These are phyloP conservation scores for Spheniscus mendiculus DNA, from an alignment of 2,113 vertebrate species.

Conservation along the genomic window DNA sequence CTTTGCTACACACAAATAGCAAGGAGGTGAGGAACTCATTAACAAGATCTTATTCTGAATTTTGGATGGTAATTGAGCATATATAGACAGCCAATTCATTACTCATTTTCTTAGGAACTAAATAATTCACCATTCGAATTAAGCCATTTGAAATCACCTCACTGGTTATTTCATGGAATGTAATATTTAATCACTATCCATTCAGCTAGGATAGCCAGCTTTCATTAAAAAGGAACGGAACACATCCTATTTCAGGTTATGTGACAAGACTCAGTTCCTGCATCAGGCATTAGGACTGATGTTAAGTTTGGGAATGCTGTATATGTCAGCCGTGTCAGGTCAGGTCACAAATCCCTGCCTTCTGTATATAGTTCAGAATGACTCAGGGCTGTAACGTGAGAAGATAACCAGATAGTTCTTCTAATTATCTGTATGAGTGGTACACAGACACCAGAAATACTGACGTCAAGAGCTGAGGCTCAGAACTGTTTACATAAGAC, in stretches of 20 bases:
- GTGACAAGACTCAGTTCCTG: neutral
- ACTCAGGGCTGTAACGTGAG: neutral
- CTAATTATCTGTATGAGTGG: neutral
- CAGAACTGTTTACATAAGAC: neutral
- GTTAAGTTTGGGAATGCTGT: neutral
- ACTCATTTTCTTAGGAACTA: neutral
- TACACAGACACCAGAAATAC: neutral
- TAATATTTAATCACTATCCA: neutral
- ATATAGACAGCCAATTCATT: neutral
- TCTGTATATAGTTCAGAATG: rapidly evolving
- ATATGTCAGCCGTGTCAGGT: neutral
- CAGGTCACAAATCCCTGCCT: neutral
- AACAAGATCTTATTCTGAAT: neutral
- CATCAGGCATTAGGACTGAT: neutral
- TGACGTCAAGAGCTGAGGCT: neutral
- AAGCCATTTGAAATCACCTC: neutral
- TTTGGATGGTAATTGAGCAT: neutral
- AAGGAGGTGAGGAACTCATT: neutral
- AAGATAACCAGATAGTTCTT: neutral
- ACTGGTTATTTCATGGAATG: neutral
- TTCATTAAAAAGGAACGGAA: neutral
- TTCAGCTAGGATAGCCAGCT: neutral
- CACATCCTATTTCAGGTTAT: neutral
- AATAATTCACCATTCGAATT: neutral
- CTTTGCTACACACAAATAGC: neutral